These are phyloP conservation scores for Uropetala carovei DNA, from an alignment of 2,888 invertebrate species.

Conservation along the genomic window DNA sequence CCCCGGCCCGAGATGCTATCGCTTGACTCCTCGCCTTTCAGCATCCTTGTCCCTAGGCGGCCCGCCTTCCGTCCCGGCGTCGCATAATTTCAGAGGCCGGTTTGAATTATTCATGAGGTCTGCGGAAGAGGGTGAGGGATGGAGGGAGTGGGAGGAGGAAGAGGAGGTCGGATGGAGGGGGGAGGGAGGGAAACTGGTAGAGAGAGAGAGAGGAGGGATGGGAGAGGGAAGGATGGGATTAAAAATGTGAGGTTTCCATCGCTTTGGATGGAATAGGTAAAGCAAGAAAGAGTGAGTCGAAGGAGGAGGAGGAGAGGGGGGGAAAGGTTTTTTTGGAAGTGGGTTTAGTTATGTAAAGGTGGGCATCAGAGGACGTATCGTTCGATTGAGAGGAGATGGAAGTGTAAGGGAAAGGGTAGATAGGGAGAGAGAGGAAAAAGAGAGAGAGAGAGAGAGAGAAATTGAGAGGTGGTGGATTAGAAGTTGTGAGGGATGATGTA, in stretches of 20 bases:
- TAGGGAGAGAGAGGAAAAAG: neutral
- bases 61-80: conserved; percentile 62
- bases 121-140: neutral
- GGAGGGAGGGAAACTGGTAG: neutral
- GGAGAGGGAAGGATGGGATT: neutral
- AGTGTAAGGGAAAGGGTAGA: neutral
- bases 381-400: neutral
- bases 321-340: neutral
- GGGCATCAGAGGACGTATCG: neutral
- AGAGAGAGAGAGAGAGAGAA: neutral
- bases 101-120: conserved; percentile 59
- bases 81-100: conserved; percentile 55
- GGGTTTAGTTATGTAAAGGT: conserved; percentile 3
- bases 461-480: neutral
- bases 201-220: neutral
- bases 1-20: conserved; percentile 48
- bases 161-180: neutral
- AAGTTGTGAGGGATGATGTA: neutral
- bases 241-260: neutral
- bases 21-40: conserved; percentile 55
- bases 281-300: neutral
- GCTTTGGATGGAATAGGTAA: conserved; percentile 10
- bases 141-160: neutral
- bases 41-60: conserved; percentile 61
- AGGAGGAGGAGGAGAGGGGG: neutral